Conservation (phyloP, 2,797 vertebrate species). For the Caiman crocodilus region DNA sequence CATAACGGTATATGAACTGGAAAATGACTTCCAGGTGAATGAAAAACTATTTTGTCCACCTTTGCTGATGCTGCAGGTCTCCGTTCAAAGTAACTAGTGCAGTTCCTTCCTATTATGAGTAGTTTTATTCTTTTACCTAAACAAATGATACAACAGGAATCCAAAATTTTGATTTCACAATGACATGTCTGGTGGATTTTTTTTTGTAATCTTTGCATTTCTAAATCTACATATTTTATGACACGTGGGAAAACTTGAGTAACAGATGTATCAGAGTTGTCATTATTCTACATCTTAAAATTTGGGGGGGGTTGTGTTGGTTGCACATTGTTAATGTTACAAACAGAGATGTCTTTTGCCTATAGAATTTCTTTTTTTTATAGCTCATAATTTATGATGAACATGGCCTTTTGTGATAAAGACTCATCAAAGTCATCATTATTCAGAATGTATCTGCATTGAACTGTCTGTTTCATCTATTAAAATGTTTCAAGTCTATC, state of each 20-base stretch:
- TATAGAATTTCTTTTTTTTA: constrained; percentile 57
- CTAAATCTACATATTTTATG: constrained; percentile 40
- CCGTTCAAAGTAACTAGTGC: neutral
- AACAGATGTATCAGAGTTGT: constrained; percentile 66
- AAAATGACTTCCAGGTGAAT: neutral
- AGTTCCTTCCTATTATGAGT: neutral
- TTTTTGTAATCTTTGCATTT: constrained; percentile 47
- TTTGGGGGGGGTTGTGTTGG: constrained; percentile 42
- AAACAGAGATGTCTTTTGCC: constrained; percentile 73
- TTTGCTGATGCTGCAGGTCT: neutral
- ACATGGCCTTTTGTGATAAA: constrained; percentile 73
- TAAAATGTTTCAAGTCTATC: constrained; percentile 62
- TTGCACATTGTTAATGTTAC: constrained; percentile 59
- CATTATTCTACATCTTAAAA: constrained; percentile 45
- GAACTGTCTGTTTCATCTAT: constrained; percentile 61
- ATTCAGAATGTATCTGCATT: constrained; percentile 66
- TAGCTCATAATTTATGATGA: constrained; percentile 70
- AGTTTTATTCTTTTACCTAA: constrained; percentile 38
- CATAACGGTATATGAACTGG: neutral
- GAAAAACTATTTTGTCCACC: neutral
- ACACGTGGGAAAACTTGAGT: constrained; percentile 1
- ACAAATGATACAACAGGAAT: constrained; percentile 40
- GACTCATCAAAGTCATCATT: constrained; percentile 72
- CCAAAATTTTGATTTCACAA: constrained; percentile 50
- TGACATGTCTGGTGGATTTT: constrained; percentile 21